These are phyloP conservation scores for Podabrus alpinus DNA, from an alignment of 2,888 invertebrate species.

Conservation along the genomic window DNA sequence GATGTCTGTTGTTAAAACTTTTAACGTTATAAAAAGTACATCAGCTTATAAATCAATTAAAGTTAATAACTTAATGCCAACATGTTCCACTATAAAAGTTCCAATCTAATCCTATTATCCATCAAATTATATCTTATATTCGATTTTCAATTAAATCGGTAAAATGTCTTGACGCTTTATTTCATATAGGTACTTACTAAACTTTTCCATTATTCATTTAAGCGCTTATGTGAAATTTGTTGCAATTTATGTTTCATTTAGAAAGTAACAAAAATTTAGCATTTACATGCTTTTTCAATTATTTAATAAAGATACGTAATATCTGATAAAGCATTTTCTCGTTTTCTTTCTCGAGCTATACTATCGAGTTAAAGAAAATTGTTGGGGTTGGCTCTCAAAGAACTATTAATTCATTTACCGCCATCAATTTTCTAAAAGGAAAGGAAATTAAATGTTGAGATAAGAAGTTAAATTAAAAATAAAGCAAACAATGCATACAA, in stretches of 20 bases:
- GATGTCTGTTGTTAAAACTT: slow-evolving; percentile 1
- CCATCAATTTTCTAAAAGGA: background rate
- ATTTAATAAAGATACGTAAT: background rate
- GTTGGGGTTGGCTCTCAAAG: background rate
- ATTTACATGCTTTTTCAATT: background rate
- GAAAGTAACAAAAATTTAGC: background rate
- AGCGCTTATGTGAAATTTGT: background rate
- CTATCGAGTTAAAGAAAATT: background rate
- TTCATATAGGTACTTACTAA: background rate
- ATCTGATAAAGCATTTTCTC: background rate
- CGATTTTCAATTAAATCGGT: background rate
- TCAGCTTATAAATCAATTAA: background rate
- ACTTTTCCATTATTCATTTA: background rate
- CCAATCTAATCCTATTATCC: background rate
- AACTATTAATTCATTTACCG: background rate
- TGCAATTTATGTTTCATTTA: background rate
- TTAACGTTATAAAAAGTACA: background rate
- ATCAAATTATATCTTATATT: background rate
- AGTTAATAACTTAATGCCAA: background rate
- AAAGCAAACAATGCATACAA: background rate
- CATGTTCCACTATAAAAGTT: background rate
- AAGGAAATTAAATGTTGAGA: background rate
- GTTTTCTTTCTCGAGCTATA: background rate
- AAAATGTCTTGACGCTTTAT: background rate
- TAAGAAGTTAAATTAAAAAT: background rate